Conservation (phyloP, 1,140 invertebrate species). For the Mizuhopecten yessoensis region DNA sequence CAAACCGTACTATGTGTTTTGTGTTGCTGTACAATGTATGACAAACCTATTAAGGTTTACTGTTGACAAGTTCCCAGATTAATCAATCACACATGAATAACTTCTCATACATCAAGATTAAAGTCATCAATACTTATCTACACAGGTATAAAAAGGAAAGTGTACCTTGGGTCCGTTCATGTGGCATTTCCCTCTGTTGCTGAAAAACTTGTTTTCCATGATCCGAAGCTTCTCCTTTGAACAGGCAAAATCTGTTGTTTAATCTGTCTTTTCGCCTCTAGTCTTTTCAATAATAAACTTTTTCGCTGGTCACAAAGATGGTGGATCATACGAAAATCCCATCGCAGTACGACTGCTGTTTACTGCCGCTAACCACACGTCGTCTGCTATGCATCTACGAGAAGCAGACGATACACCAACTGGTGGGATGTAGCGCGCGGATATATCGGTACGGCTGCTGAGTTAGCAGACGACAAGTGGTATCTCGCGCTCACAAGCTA, state of each 20-base stretch:
- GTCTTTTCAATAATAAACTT: constrained; percentile 6
- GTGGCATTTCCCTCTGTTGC: not conserved
- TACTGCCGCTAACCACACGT: not conserved
- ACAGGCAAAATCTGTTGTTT: not conserved
- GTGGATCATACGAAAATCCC: constrained; percentile 19
- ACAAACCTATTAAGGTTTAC: not conserved
- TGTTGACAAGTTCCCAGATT: not conserved
- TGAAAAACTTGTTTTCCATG: not conserved
- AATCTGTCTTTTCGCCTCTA: not conserved
- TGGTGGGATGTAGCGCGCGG: not conserved
- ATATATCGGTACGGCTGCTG: constrained; percentile 19
- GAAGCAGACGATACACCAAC: constrained; percentile 2
- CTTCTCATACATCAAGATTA: not conserved
- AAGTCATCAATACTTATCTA: not conserved
- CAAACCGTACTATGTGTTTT: not conserved
- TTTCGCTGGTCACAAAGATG: not conserved
- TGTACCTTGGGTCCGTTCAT: not conserved
- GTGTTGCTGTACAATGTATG: not conserved
- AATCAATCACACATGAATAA: not conserved
- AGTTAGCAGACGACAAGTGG: constrained; percentile 37
- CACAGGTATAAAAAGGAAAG: not conserved
- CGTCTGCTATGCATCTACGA: not conserved
- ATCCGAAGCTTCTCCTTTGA: no score
- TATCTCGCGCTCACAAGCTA: constrained; percentile 16
- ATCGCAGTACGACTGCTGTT: not conserved